Evolutionary conservation across 2,888 invertebrate genomes (phyloP).

Genomic region (Metopia argyrocephala): DNA sequence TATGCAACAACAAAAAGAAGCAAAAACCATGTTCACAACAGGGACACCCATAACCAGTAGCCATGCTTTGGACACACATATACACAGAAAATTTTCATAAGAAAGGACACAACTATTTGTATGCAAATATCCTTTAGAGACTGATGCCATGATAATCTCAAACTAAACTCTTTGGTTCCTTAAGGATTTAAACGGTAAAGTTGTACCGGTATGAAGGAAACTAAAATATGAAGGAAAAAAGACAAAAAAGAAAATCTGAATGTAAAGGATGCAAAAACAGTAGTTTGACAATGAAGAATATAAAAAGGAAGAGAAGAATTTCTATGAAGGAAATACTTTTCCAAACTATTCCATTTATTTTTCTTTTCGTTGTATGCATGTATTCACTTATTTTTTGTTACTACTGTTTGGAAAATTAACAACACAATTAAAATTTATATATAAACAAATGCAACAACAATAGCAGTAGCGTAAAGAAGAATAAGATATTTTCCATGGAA

Average conservation of each 20-base stretch:
- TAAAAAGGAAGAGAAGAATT: conserved; percentile 8
- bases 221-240: conserved; percentile 49
- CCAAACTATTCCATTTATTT: conserved; percentile 61
- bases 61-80: too few species aligned
- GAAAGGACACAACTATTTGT: not conserved
- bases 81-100: not conserved
- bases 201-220: conserved; percentile 33
- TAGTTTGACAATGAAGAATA: conserved; percentile 21
- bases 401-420: conserved; percentile 62
- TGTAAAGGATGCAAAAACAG: conserved; percentile 50
- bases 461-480: conserved; percentile 5
- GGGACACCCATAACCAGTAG: conserved; percentile 7
- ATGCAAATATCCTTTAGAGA: conserved; percentile 50
- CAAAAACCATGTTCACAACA: not conserved
- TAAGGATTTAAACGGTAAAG: conserved; percentile 42
- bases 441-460: conserved; percentile 33
- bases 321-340: conserved; percentile 26
- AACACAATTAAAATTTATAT: conserved; percentile 65
- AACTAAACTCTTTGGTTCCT: conserved; percentile 47
- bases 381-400: not conserved
- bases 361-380: not conserved
- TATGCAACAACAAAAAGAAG: conserved; percentile 12
- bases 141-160: conserved; percentile 53
- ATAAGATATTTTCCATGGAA: conserved; percentile 54
- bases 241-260: too few species aligned